Base-by-base conservation (phyloP, 2,113 vertebrate genomes). In the Sisor rabdophorus region DNA sequence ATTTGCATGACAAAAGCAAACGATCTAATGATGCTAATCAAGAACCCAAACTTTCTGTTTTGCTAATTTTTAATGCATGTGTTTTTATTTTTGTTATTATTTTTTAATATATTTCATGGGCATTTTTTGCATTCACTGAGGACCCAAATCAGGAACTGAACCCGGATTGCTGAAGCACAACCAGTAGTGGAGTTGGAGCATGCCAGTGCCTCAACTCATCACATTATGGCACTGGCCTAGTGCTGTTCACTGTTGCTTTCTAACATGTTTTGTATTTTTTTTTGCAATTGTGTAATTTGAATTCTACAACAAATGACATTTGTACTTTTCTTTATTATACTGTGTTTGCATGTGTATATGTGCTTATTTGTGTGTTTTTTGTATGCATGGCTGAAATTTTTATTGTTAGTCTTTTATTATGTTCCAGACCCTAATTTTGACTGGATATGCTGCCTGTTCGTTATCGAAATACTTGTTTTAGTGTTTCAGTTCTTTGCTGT, bases 261-360 rank as follows among this genome's bases (percentile, higher is more conserved):
- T n/a, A n/a, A n/a, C n/a, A n/a, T n/a, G n/a, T n/a, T n/a, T n/a
- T n/a, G n/a, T n/a, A n/a, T n/a, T n/a, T n/a, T n/a, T n/a, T n/a
- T n/a, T n/a, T n/a, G n/a, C n/a, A n/a, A n/a, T n/a, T 53, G 47
- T 15, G 61, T 71, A 20, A 24, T 12, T 52, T 61, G 7, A 36
- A 36, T 75, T 28, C 36, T 10, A 30, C 54, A 20, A 71, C 32
- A 77, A 60, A 69, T 48, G 52, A 20, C 32, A 47, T 71, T 40
- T 52, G 50, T 40, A 28, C 15, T 36, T 52, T 59, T 48, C 20
- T 71, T 65, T 8, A 11, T 28, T 50, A 40, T 60, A 50, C 56
- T 61, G 16, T 73, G 40, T 48, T n/a, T 58, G 15, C 3, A 10
- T 59, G 16, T 44, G 22, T 40, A 2, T 19, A n/a, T 54, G 28